Base-by-base conservation (phyloP, 1,140 invertebrate genomes). In the Eurosta solidaginis region DNA sequence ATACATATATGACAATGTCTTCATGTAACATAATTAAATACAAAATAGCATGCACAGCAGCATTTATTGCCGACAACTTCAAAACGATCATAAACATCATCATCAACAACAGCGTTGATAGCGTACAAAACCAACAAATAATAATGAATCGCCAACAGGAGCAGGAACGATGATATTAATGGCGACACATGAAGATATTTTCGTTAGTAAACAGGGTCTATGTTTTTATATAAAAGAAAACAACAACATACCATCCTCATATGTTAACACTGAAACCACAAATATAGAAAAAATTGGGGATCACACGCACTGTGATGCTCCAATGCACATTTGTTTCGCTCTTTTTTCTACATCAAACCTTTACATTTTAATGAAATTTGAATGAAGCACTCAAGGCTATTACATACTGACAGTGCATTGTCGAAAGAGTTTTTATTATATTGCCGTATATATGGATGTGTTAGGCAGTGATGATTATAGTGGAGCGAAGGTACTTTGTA, bases 81-180 rank as follows among this genome's bases (percentile, higher is more conserved):
- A 68, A 68, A 68, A 68, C 59, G 59, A 36, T 68, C 59, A 68
- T 68, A 68, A 68, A 68, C 59, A 68, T 68, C 59, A 68, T 68
- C 59, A 42, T 68, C 59, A 68, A 68, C 59, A 68, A 27, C 59
- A 36, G 59, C 59, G 59, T 68, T 68, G 33, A 68, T 68, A 33
- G 59, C 59, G 59, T 29, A 33, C 33, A 40, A 68, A 63, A 68
- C 36, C 27, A 68, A 68, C 59, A 36, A 25, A 68, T n/a, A n/a
- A n/a, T n/a, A 33, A 40, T 68, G 59, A 29, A 68, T 68, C 59
- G 59, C 36, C 59, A 68, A 40, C 59, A 68, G 59, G 59, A 68
- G 59, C 20, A 17, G 59, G 12, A 40, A 68, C 59, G 59, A 40
- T 68, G 40, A 68, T 68, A 68, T 68, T 68, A 68, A 68, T 68